Evolutionary conservation across 2,113 vertebrate genomes (phyloP).

Genomic region (Ariopsis seemanni): DNA sequence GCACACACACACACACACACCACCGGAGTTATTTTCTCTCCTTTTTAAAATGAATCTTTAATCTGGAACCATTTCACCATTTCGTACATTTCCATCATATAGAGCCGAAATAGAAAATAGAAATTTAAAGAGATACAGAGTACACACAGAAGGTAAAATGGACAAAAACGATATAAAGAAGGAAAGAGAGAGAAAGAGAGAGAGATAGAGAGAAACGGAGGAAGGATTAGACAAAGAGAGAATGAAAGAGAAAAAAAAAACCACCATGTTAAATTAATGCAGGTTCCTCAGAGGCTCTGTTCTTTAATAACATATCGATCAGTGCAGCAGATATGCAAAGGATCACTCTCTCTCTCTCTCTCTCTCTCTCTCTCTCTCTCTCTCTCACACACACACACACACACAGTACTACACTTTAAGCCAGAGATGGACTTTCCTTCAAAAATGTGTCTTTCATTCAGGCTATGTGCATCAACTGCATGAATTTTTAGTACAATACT

Average conservation of each 20-base stretch:
- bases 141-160: neutral
- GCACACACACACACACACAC: neutral
- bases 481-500: neutral
- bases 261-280: slow-evolving; percentile 82
- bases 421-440: neutral
- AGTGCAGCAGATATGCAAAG: slow-evolving; percentile 83
- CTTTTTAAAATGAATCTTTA: neutral
- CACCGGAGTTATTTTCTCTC: neutral
- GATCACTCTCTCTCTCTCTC: slow-evolving; percentile 60
- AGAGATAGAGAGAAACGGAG: neutral
- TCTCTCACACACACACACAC: slow-evolving; percentile 71
- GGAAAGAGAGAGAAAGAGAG: neutral
- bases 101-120: neutral
- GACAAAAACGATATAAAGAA: neutral
- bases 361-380: too few species aligned
- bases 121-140: neutral
- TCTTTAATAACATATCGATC: slow-evolving; percentile 96
- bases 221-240: neutral
- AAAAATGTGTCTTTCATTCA: neutral
- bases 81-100: neutral
- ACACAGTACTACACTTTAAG: neutral
- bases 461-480: neutral
- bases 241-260: slow-evolving; percentile 18
- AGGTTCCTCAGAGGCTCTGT: slow-evolving; percentile 79
- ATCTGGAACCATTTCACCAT: neutral